These are phyloP conservation scores for Gila robusta DNA, from an alignment of 2,797 vertebrate genomes.

Conservation along the genomic window DNA sequence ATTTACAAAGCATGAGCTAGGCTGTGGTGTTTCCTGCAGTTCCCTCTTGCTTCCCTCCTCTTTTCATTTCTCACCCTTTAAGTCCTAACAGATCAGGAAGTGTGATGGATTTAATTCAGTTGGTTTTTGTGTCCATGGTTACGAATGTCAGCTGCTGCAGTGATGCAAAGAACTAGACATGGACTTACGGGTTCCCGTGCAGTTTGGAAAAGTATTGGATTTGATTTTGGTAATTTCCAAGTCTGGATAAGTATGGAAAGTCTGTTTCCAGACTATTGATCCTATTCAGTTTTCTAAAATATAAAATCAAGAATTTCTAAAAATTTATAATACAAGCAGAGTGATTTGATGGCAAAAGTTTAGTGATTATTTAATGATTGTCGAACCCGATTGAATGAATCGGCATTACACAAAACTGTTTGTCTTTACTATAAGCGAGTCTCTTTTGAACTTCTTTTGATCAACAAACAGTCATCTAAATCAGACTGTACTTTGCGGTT, in stretches of 20 bases:
- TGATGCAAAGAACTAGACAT: slow-evolving; percentile 8
- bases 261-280: too few species aligned
- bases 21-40: neutral
- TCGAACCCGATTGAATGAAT: neutral
- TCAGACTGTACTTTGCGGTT: too few species aligned
- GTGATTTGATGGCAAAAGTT: too few species aligned
- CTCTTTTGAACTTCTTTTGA: neutral
- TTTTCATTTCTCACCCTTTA: neutral
- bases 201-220: neutral
- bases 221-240: too few species aligned
- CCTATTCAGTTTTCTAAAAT: too few species aligned
- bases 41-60: neutral
- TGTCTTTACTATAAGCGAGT: neutral
- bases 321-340: too few species aligned
- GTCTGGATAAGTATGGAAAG: too few species aligned
- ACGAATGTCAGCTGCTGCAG: neutral
- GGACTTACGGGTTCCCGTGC: neutral
- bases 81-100: slow-evolving; percentile 8
- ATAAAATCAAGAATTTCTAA: too few species aligned
- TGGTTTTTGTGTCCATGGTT: slow-evolving; percentile 18
- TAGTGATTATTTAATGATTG: too few species aligned
- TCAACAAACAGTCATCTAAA: neutral
- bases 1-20: neutral
- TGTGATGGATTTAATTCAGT: neutral
- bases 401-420: neutral